Evolutionary conservation across 2,888 invertebrate species (phyloP), one percentile per base, ranked within the genome.

Genomic region (Limenitis camilla): DNA sequence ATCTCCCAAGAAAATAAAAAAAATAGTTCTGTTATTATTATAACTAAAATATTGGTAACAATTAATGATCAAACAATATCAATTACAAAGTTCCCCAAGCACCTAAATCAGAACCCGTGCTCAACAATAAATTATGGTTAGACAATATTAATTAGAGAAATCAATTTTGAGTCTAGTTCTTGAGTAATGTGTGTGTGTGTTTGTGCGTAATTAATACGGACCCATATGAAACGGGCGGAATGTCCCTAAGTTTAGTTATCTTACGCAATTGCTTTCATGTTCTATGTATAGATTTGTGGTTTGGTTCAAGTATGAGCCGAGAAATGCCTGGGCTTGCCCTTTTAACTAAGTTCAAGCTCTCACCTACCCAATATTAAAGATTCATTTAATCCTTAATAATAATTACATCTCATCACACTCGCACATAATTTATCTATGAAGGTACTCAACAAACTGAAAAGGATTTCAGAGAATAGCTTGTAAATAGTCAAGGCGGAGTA

Each of bases 211-310:
- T 54, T 56, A 60, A 60, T 60, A 53, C 50, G 40, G 58, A 44
- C 51, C 40, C 53, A 52, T 56, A 56, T 52, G 48, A 54, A 60
- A 58, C 58, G 58, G 56, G 48, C 56, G 40, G 49, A 56, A 54
- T 48, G 58, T 53, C 52, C 58, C 50, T 40, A 53, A 54, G 53
- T 60, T 56, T 46, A 49, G 55, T 51, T 58, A 55, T 60, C 60
- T 55, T 55, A 58, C 56, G 58, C 53, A 44, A 61, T 56, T 52
- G 53, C 54, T 61, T 50, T 58, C 54, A 52, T 61, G 54, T 56
- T 54, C 29, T 44, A 50, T 50, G 42, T 44, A 54, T 59, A 49
- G 52, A 45, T 48, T 44, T 44, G 59, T 44, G 46, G 54, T 48
- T 53, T 48, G 48, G 27, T 33, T 10, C 29, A 55, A 50, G 45